Base-by-base conservation (phyloP, 1,140 invertebrate genomes). In the Subanguina moxae region DNA sequence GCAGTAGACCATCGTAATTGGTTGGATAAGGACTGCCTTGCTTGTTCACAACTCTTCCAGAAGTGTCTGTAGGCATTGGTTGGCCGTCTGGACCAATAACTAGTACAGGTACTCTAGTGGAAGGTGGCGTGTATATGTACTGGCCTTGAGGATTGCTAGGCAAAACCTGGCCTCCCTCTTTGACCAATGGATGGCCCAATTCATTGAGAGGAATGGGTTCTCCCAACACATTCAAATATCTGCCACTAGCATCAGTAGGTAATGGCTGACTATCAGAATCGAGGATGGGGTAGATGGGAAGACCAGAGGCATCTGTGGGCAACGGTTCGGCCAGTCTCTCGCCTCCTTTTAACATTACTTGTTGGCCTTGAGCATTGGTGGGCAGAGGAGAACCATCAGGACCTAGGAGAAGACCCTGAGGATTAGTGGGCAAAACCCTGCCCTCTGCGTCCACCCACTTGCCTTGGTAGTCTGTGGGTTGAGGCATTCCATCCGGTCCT, bases 281-380 rank as follows among this genome's bases (percentile, higher is more conserved):
- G 17, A 74, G 56, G 43, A 82, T 57, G 42, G 71, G 78, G 56
- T 80, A 70, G n/a, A 78, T 76, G 1, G 52, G 11, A 59, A 65
- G 70, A 43, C 76, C 76, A 57, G 64, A 64, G n/a, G 68, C 69
- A 70, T 82, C 77, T 48, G 79, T 78, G 25, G 67, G 67, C 42
- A 69, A 28, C 5, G 42, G 38, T 32, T 30, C 30, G 21, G 65
- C 19, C 38, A 15, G 19, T 38, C 17, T 0, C 17, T 65, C 64
- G 15, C 61, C 78, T 25, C 42, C 64, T n/a, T 19, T 28, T 17
- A 56, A 25, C 9, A 67, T 19, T 5, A 78, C 63, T 46, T 58
- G 38, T n/a, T 52, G 38, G 1, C 73, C 73, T 8, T 32, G 32
- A 17, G 70, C 56, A 25, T 74, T 69, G 3, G 73, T 74, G 17